phyloP scores from a whole-genome alignment of 2,888 invertebrate species.

The Coenonympha glycerion region DNA sequence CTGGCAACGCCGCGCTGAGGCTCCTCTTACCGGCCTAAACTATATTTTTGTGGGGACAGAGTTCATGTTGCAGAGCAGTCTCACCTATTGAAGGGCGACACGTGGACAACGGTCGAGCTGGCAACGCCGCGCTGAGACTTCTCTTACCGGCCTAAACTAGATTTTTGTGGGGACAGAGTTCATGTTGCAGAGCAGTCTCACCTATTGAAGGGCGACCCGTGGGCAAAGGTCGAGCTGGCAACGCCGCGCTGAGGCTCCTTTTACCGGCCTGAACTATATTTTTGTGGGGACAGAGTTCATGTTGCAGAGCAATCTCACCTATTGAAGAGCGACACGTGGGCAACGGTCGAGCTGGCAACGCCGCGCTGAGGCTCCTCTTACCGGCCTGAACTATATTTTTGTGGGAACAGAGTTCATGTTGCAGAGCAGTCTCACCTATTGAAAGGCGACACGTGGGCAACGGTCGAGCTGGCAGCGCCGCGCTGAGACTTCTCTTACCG shows the following conservation, averaged over 20 bases:
- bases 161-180: background rate
- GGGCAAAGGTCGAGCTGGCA: too few relatives aligned
- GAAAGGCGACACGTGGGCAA: conserved; percentile 60
- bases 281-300: conserved; percentile 47
- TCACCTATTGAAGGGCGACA: conserved; percentile 56
- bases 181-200: conserved; percentile 22
- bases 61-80: background rate
- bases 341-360: conserved; percentile 74
- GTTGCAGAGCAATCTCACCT: conserved; percentile 33
- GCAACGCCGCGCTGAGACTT: conserved; percentile 65
- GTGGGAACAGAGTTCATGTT: conserved; percentile 30
- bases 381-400: conserved; percentile 81
- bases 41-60: conserved; percentile 64
- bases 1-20: conserved; percentile 66
- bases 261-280: conserved; percentile 82
- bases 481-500: conserved; percentile 75
- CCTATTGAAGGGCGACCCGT: conserved; percentile 53
- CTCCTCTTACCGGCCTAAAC: conserved; percentile 77
- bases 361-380: conserved; percentile 72
- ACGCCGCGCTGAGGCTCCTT: too few relatives aligned
- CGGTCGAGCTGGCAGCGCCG: conserved; percentile 73
- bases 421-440: conserved; percentile 39
- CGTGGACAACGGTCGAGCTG: conserved; percentile 71
- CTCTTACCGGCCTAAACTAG: conserved; percentile 82
- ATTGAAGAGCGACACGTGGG: conserved; percentile 58